A percentile compares a stretch with the other conserved stretches of the same genome.
Conservation (phyloP, 2,888 invertebrate genomes). For the Acrobeloides nanus region DNA sequence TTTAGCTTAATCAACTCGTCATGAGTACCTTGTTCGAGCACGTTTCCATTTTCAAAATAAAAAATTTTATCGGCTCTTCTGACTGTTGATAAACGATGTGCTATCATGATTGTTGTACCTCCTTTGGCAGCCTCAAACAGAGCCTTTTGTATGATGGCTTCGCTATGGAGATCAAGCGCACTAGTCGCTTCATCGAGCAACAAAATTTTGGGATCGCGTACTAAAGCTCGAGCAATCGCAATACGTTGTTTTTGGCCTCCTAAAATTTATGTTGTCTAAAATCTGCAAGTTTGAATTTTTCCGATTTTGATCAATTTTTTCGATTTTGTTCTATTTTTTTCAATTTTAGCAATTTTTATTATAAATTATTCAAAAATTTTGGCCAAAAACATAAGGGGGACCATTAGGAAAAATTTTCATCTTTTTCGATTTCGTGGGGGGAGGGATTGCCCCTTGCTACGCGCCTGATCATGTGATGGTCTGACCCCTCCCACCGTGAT, state of each 20-base stretch:
- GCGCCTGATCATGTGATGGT: no score
- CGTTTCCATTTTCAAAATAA: slow-evolving; percentile 29
- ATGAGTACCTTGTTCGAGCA: slow-evolving; percentile 32
- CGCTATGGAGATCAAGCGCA: slow-evolving; percentile 47
- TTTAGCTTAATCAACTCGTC: slow-evolving; percentile 29
- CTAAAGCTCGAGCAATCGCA: slow-evolving; percentile 34
- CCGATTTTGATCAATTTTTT: no score
- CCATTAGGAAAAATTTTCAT: no score
- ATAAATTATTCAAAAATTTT: no score
- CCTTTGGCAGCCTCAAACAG: slow-evolving; percentile 38
- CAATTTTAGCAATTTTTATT: no score
- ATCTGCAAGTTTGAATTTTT: no score
- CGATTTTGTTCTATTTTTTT: no score
- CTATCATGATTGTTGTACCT: slow-evolving; percentile 46
- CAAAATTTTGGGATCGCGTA: slow-evolving; percentile 19
- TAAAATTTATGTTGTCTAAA: no score
- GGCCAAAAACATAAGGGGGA: no score
- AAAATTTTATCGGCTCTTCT: slow-evolving; percentile 20
- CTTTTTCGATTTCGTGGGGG: no score
- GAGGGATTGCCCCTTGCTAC: no score
- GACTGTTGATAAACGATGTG: slow-evolving; percentile 33
- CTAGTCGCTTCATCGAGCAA: slow-evolving; percentile 61
- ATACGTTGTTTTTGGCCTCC: slow-evolving; percentile 47
- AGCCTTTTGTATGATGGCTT: slow-evolving; percentile 35
- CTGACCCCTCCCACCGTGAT: no score